Percentiles rank a stretch among this genome's conserved stretches.
Evolutionary conservation across 1,140 invertebrate species (phyloP).

Genomic region (Saccostrea cuccullata): DNA sequence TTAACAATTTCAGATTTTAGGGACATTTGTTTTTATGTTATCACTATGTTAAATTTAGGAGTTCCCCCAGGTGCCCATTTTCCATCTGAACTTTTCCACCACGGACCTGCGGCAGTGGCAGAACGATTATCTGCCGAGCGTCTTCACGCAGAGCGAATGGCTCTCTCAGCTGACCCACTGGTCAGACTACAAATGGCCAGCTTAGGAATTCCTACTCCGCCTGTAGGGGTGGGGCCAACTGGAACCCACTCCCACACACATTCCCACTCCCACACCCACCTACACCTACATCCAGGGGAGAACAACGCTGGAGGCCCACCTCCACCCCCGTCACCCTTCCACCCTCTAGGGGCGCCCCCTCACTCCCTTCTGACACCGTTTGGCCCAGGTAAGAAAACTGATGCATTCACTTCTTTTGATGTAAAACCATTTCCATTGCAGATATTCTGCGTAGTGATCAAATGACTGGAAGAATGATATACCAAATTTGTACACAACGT

Average conservation of each 20-base stretch:
- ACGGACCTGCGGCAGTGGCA: slow-evolving; percentile 54
- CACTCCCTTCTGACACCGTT: slow-evolving; percentile 78
- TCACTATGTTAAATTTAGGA: slow-evolving; percentile 39
- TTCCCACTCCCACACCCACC: slow-evolving; percentile 86
- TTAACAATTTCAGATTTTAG: background rate
- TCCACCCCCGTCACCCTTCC: slow-evolving; percentile 77
- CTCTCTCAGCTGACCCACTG: slow-evolving; percentile 86
- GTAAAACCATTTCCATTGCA: slow-evolving; percentile 61
- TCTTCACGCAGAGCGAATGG: slow-evolving; percentile 84
- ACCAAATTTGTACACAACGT: slow-evolving; percentile 76
- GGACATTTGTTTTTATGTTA: background rate
- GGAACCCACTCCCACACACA: slow-evolving; percentile 91
- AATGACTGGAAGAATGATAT: slow-evolving; percentile 74
- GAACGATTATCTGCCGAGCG: slow-evolving; percentile 78
- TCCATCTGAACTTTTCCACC: slow-evolving; percentile 39
- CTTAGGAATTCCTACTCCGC: slow-evolving; percentile 83
- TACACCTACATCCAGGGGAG: slow-evolving; percentile 88
- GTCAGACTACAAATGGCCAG: slow-evolving; percentile 91
- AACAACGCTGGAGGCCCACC: slow-evolving; percentile 82
- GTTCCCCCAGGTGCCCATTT: slow-evolving; percentile 47
- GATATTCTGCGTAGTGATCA: slow-evolving; percentile 72
- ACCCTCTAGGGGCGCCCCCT: slow-evolving; percentile 79
- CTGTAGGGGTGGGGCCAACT: slow-evolving; percentile 80
- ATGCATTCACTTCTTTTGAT: slow-evolving; percentile 10
- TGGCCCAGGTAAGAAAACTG: slow-evolving; percentile 64